These are phyloP conservation scores for Steatocranus sp. DNA, from an alignment of 2,797 vertebrate genomes.

Conservation along the genomic window DNA sequence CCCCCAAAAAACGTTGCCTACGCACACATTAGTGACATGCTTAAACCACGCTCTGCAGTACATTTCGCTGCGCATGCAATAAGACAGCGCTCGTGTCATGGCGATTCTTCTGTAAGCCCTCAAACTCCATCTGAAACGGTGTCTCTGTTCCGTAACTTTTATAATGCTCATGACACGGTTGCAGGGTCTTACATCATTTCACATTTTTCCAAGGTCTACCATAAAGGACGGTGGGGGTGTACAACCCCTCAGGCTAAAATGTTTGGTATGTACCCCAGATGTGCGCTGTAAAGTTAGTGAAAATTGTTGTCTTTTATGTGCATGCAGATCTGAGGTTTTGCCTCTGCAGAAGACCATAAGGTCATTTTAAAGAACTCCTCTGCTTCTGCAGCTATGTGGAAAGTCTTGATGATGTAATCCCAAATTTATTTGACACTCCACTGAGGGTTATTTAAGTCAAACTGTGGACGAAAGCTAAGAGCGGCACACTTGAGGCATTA, in stretches of 20 bases:
- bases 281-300: not conserved
- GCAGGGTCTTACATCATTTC: constrained; percentile 51
- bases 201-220: constrained; percentile 6
- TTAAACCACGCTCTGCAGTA: not conserved
- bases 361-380: constrained; percentile 2
- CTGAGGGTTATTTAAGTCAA: not conserved
- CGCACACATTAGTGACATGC: not conserved
- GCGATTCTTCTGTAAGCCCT: not conserved
- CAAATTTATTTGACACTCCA: not conserved
- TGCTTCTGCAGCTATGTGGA: not conserved
- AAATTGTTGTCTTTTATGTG: not conserved
- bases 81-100: not conserved
- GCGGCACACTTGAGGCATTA: not conserved
- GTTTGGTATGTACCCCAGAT: constrained; percentile 31
- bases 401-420: not conserved
- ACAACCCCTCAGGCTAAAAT: constrained; percentile 29
- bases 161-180: constrained; percentile 19
- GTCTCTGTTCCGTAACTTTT: constrained; percentile 22
- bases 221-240: constrained; percentile 21
- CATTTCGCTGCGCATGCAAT: not conserved
- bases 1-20: rapidly evolving
- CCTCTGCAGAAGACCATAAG: not conserved
- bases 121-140: not conserved
- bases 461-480: not conserved
- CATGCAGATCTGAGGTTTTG: not conserved